phyloP scores from a whole-genome alignment of 1,140 invertebrate genomes.

The Calliphora vicina region DNA sequence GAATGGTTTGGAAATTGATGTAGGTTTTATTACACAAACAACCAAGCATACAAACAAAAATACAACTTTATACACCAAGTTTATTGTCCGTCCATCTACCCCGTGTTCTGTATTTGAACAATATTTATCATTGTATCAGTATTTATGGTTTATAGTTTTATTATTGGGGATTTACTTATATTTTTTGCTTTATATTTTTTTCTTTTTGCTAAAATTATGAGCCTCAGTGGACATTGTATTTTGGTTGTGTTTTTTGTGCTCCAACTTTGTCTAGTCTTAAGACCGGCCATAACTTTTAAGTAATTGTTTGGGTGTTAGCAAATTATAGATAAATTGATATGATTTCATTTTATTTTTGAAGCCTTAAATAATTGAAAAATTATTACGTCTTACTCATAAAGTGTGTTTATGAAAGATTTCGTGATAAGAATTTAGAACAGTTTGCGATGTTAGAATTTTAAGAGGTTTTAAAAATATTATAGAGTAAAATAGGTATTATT shows the following conservation, averaged over 20 bases:
- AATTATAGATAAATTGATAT: slow-evolving; percentile 27
- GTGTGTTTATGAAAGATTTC: slow-evolving; percentile 15
- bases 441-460: too few species aligned
- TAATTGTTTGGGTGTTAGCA: slow-evolving; percentile 33
- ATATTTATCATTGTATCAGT: slow-evolving; percentile 42
- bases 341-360: slow-evolving; percentile 7
- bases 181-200: slow-evolving; percentile 30
- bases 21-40: slow-evolving; percentile 23
- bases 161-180: slow-evolving; percentile 22
- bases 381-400: background rate
- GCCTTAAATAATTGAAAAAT: slow-evolving; percentile 24
- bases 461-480: too few species aligned
- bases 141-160: slow-evolving; percentile 34
- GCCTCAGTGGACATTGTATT: slow-evolving; percentile 12
- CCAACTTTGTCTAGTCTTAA: slow-evolving; percentile 39
- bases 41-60: background rate
- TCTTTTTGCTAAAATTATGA: slow-evolving; percentile 39
- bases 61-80: background rate
- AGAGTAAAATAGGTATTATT: too few species aligned
- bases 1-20: slow-evolving; percentile 40
- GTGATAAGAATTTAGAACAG: slow-evolving; percentile 17
- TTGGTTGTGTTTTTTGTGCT: background rate
- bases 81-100: background rate
- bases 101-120: background rate
- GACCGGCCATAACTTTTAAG: slow-evolving; percentile 39